These are phyloP conservation scores for Babylonia areolata DNA, from an alignment of 1,140 invertebrate genomes.

Conservation along the genomic window DNA sequence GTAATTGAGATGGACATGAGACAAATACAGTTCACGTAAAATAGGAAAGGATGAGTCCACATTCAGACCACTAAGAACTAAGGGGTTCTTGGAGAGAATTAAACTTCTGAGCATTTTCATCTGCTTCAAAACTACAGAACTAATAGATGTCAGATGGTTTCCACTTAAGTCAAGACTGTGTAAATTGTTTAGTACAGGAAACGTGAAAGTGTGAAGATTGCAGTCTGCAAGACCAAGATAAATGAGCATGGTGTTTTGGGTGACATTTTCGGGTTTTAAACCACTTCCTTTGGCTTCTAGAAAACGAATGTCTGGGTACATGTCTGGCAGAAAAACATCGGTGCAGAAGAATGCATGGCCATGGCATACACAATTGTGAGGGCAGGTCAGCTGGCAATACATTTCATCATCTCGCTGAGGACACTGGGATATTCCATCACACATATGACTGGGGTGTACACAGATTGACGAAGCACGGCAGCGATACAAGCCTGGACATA, in stretches of 20 bases:
- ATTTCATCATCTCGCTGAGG: conserved; percentile 38
- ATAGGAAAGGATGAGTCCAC: too few species aligned
- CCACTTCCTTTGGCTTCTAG: not conserved
- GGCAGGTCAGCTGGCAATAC: conserved; percentile 14
- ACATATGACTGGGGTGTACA: conserved; percentile 7
- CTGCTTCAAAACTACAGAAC: not conserved
- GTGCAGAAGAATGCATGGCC: conserved; percentile 12
- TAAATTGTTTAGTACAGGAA: not conserved
- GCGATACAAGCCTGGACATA: conserved; percentile 39
- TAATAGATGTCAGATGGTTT: conserved; percentile 2
- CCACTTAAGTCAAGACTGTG: conserved; percentile 20
- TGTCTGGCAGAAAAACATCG: not conserved
- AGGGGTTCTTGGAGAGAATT: too few species aligned
- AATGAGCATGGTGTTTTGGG: not conserved
- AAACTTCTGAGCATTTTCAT: too few species aligned
- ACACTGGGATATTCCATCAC: conserved; percentile 25
- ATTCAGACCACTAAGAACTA: too few species aligned
- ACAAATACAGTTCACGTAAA: too few species aligned
- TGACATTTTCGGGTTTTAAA: not conserved
- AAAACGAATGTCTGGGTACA: not conserved
- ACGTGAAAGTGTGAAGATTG: not conserved
- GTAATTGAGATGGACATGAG: too few species aligned
- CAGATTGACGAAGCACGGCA: conserved; percentile 26
- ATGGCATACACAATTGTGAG: conserved; percentile 47
- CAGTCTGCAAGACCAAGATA: not conserved